A percentile compares a stretch with the other conserved stretches of the same genome.
phyloP scores from a whole-genome alignment of 2,113 vertebrate genomes.

The Laticauda colubrina region DNA sequence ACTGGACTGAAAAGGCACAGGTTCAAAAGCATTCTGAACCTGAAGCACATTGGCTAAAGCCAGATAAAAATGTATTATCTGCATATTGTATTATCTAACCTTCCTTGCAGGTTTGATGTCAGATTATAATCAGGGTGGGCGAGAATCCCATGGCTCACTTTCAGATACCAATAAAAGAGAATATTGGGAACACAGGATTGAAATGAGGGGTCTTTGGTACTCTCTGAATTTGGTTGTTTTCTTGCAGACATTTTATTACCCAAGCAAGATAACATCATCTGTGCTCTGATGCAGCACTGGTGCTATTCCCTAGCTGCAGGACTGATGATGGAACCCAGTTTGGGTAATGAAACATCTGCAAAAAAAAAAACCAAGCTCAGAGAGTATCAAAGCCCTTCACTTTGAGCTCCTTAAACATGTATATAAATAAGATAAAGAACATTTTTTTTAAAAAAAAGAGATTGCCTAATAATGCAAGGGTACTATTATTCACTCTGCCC shows the following conservation, averaged over 20 bases:
- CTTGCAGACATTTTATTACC: not conserved
- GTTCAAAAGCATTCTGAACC: not conserved
- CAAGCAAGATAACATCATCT: not conserved
- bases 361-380: not conserved
- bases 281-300: not conserved
- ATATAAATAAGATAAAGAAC: not conserved
- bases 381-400: not conserved
- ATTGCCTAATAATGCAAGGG: not conserved
- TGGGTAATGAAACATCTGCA: not conserved
- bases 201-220: not conserved
- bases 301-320: not conserved
- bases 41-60: not conserved
- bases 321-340: not conserved
- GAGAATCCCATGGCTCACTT: not conserved
- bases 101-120: not conserved
- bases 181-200: not conserved
- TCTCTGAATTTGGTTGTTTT: not conserved
- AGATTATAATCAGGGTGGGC: not conserved
- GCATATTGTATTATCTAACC: not conserved
- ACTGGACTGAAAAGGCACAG: not conserved
- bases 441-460: not conserved
- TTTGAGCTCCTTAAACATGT: not conserved
- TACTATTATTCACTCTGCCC: not conserved
- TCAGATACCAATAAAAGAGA: not conserved
- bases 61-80: not conserved